A percentile compares a stretch with the other conserved stretches of the same genome.
phyloP scores from a whole-genome alignment of 2,113 vertebrate species.

The Ochotona curzoniae region DNA sequence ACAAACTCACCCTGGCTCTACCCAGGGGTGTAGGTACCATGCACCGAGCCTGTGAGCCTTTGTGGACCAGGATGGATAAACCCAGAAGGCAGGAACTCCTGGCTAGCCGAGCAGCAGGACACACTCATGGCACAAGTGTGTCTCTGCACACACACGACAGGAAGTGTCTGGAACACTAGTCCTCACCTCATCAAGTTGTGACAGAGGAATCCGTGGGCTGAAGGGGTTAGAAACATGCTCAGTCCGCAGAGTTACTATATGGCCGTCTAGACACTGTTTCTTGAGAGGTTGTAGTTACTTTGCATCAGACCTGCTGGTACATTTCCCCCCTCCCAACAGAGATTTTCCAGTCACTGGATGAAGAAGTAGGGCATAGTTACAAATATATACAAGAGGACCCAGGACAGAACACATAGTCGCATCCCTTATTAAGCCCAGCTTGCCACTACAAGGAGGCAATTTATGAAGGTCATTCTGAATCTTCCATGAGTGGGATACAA shows the following conservation, averaged over 20 bases:
- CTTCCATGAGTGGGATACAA: neutral
- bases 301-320: neutral
- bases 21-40: neutral
- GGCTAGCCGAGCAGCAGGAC: neutral
- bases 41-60: neutral
- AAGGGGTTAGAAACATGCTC: neutral
- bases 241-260: neutral
- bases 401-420: neutral
- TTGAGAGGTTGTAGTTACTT: slow-evolving; percentile 3
- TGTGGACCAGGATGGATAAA: neutral
- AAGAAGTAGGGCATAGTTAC: neutral
- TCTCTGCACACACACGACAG: neutral
- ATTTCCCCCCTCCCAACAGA: no score
- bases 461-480: neutral
- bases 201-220: slow-evolving; percentile 30
- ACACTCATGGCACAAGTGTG: neutral
- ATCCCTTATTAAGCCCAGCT: neutral
- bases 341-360: neutral
- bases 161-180: neutral
- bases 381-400: neutral
- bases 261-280: neutral
- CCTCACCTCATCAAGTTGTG: neutral
- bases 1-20: neutral
- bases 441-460: neutral
- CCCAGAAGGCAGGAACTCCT: neutral